phyloP scores from a whole-genome alignment of 2,888 invertebrate genomes.

The Anthophora plumipes region DNA sequence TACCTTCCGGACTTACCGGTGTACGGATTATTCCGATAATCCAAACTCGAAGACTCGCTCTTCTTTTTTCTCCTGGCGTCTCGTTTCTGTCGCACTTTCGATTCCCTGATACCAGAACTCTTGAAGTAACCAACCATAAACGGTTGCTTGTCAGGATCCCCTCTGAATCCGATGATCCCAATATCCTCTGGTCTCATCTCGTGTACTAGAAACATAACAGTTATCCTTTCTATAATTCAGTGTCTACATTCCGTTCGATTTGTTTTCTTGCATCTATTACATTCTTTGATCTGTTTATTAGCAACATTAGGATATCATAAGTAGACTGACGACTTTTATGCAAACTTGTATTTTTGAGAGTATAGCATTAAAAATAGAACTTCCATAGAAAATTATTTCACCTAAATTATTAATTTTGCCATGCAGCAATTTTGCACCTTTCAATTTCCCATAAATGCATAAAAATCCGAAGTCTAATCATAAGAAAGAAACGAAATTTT shows the following conservation, averaged over 20 bases:
- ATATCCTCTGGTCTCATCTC: constrained; percentile 94
- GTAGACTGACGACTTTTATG: too few relatives aligned
- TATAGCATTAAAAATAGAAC: too few relatives aligned
- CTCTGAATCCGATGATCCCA: constrained; percentile 91
- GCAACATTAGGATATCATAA: too few relatives aligned
- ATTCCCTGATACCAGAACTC: constrained; percentile 86
- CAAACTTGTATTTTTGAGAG: too few relatives aligned
- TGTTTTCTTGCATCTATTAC: background rate
- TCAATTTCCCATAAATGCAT: too few relatives aligned
- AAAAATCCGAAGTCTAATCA: too few relatives aligned
- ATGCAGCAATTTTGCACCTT: too few relatives aligned
- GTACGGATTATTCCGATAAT: constrained; percentile 86
- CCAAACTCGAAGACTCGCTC: constrained; percentile 82
- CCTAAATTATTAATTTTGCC: too few relatives aligned
- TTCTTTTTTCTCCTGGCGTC: constrained; percentile 87
- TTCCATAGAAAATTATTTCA: too few relatives aligned
- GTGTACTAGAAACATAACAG: constrained; percentile 85
- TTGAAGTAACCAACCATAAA: constrained; percentile 97
- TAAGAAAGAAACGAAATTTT: too few relatives aligned
- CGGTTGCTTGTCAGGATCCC: constrained; percentile 93
- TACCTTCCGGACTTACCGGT: constrained; percentile 83
- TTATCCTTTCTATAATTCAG: background rate
- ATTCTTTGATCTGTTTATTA: background rate
- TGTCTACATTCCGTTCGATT: too few relatives aligned
- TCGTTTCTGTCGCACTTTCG: constrained; percentile 87